Percentiles rank a stretch among this genome's conserved stretches.
Conservation (phyloP, 2,888 invertebrate genomes). For the Leptinotarsa tumamoca region DNA sequence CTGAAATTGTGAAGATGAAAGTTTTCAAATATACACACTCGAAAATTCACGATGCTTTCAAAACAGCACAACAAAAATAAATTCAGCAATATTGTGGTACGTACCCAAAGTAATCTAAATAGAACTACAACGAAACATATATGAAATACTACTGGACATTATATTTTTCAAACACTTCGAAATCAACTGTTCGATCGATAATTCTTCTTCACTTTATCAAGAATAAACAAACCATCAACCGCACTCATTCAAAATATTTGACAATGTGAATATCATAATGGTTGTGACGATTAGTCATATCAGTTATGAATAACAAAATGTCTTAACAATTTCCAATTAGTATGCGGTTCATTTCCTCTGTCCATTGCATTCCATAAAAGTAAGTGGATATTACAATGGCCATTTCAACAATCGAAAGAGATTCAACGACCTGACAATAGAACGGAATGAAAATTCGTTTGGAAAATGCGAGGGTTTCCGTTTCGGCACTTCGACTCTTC, state of each 20-base stretch:
- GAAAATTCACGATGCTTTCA: background rate
- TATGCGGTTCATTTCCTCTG: constrained; percentile 16
- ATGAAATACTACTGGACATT: background rate
- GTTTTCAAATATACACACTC: too few relatives aligned
- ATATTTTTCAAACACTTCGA: background rate
- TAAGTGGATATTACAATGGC: constrained; percentile 2
- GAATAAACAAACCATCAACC: constrained; percentile 3
- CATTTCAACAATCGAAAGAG: background rate
- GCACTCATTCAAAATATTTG: constrained; percentile 20
- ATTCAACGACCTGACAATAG: background rate
- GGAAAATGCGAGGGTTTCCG: background rate
- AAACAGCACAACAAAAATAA: background rate
- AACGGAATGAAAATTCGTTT: background rate
- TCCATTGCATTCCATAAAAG: constrained; percentile 6
- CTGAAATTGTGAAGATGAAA: too few relatives aligned
- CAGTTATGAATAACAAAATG: constrained; percentile 15
- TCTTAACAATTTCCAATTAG: constrained; percentile 17
- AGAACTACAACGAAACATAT: background rate
- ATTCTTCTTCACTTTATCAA: background rate
- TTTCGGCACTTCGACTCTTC: too few relatives aligned
- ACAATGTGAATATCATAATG: constrained; percentile 24
- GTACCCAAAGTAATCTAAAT: background rate
- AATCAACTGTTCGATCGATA: background rate
- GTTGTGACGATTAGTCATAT: constrained; percentile 19
- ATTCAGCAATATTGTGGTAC: background rate